These are phyloP conservation scores for Philhelius pedissequus DNA, from an alignment of 2,888 invertebrate species.

Conservation along the genomic window DNA sequence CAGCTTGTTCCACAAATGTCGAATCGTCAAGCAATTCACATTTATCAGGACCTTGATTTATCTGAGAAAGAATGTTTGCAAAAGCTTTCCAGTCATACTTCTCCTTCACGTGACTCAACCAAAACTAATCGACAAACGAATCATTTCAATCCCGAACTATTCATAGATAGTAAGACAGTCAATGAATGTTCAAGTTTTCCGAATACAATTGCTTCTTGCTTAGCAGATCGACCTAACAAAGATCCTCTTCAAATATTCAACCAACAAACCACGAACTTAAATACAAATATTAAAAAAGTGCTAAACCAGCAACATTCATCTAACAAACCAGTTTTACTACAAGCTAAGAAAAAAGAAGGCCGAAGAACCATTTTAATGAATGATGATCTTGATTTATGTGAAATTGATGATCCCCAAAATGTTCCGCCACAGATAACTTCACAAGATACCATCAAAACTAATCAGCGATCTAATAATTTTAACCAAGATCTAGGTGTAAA, in stretches of 20 bases:
- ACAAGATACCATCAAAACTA: too few species aligned
- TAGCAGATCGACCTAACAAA: not conserved
- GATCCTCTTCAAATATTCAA: not conserved
- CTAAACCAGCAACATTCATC: not conserved
- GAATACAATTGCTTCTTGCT: not conserved
- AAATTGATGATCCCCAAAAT: not conserved
- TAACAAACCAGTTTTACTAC: not conserved
- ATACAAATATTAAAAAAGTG: not conserved
- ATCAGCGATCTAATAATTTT: too few species aligned
- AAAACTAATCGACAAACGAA: too few species aligned
- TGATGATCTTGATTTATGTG: not conserved
- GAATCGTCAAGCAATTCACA: too few species aligned
- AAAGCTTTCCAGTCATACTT: too few species aligned
- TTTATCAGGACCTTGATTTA: too few species aligned
- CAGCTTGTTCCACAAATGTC: too few species aligned
- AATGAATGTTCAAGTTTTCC: not conserved
- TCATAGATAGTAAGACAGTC: conserved; percentile 24
- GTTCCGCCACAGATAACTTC: not conserved
- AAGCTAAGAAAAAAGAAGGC: not conserved
- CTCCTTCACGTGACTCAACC: too few species aligned
- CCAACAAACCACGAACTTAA: not conserved
- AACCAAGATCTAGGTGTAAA: too few species aligned
- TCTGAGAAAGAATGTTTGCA: too few species aligned
- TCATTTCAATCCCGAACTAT: too few species aligned
- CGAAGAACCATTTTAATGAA: not conserved